Percentiles rank a stretch among this genome's conserved stretches.
Conservation (phyloP, 2,797 vertebrate genomes). For the Pristis pectinata region DNA sequence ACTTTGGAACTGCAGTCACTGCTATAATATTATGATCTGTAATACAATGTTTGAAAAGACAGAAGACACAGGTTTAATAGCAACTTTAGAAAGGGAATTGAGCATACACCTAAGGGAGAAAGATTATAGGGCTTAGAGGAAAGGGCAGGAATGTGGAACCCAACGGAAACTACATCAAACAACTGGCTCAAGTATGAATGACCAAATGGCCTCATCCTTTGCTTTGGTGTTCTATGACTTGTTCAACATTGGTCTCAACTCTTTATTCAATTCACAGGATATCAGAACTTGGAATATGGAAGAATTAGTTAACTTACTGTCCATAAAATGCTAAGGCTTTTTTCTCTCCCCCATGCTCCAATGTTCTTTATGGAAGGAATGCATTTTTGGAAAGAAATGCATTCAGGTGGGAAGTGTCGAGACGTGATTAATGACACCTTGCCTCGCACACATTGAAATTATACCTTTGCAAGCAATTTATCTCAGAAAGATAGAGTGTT, state of each 20-base stretch:
- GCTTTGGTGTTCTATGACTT: background rate
- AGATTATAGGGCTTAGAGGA: background rate
- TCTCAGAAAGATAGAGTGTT: background rate
- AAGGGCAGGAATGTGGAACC: background rate
- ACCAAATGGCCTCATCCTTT: background rate
- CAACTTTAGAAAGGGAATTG: background rate
- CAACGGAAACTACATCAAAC: background rate
- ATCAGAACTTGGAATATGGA: background rate
- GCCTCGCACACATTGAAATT: background rate
- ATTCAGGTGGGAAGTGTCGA: background rate
- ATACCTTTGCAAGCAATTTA: slow-evolving; percentile 20
- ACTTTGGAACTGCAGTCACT: too few species aligned
- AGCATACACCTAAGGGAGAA: background rate
- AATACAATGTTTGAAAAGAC: too few species aligned
- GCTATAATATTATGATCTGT: too few species aligned
- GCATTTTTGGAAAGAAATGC: background rate
- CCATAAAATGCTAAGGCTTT: background rate
- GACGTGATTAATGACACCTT: background rate
- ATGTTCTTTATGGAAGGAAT: background rate
- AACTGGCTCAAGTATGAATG: background rate
- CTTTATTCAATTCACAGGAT: background rate
- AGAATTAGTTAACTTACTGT: background rate
- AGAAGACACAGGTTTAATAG: background rate
- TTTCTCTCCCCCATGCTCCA: background rate
- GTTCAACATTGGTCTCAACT: background rate